Evolutionary conservation across 2,797 vertebrate genomes (phyloP).

Genomic region (Prunella strophiata): DNA sequence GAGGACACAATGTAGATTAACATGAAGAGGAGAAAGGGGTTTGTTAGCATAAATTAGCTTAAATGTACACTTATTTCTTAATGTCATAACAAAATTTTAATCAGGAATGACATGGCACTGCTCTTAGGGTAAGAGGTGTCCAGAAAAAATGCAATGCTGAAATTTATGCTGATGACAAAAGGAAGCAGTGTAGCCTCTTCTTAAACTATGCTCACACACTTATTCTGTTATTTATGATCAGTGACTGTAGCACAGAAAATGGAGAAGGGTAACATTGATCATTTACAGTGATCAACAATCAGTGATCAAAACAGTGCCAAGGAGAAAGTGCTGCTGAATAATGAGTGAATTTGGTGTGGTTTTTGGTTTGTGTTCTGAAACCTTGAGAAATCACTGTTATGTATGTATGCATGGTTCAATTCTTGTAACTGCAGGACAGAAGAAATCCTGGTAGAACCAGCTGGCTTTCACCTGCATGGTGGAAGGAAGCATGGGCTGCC

Average conservation of each 20-base stretch:
- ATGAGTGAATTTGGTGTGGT: not conserved
- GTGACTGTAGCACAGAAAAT: not conserved
- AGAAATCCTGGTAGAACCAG: not conserved
- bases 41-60: not conserved
- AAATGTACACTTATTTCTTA: not conserved
- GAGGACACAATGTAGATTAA: not conserved
- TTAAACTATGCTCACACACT: rapidly evolving
- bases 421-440: not conserved
- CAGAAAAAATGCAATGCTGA: not conserved
- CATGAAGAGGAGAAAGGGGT: rapidly evolving
- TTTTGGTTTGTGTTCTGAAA: not conserved
- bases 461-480: not conserved
- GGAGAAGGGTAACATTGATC: not conserved
- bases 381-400: not conserved
- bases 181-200: not conserved
- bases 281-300: not conserved
- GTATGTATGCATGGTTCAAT: rapidly evolving
- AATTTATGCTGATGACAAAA: not conserved
- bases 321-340: not conserved
- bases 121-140: not conserved
- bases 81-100: not conserved
- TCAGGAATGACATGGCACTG: not conserved
- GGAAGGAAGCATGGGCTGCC: not conserved
- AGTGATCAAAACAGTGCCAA: not conserved
- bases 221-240: not conserved